These are phyloP conservation scores for Platypus cylindrus DNA, from an alignment of 2,888 invertebrate genomes.

Conservation along the genomic window DNA sequence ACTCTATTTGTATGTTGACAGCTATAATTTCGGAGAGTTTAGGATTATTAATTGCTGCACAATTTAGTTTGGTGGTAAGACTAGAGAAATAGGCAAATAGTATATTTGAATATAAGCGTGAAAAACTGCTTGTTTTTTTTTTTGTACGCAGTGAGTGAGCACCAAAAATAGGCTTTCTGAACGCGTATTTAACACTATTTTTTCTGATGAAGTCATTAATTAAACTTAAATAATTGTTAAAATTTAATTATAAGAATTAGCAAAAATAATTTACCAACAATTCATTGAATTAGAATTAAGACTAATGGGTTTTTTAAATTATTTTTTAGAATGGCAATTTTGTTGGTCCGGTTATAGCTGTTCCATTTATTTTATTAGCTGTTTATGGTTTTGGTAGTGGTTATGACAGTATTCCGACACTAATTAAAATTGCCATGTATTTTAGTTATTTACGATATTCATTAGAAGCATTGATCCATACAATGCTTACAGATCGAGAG, in stretches of 20 bases:
- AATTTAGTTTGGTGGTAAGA: constrained; percentile 62
- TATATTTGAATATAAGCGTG: not conserved
- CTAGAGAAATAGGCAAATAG: not conserved
- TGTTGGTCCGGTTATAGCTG: constrained; percentile 73
- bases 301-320: too few species aligned
- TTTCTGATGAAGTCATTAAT: too few species aligned
- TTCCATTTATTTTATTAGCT: constrained; percentile 79
- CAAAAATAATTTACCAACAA: too few species aligned
- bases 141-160: too few species aligned
- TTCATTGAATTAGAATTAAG: too few species aligned
- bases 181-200: too few species aligned
- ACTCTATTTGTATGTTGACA: constrained; percentile 54
- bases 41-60: constrained; percentile 61
- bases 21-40: constrained; percentile 68
- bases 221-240: too few species aligned
- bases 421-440: constrained; percentile 68
- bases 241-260: too few species aligned
- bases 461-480: constrained; percentile 50
- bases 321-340: constrained; percentile 72
- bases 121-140: too few species aligned
- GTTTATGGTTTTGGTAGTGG: constrained; percentile 80
- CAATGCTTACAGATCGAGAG: constrained; percentile 63
- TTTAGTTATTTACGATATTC: constrained; percentile 55
- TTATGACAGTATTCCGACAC: constrained; percentile 47
- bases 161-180: too few species aligned